Percentiles rank a stretch among this genome's conserved stretches.
Evolutionary conservation across 2,797 vertebrate genomes (phyloP).

Genomic region (Sebastiscus albofasciatus): DNA sequence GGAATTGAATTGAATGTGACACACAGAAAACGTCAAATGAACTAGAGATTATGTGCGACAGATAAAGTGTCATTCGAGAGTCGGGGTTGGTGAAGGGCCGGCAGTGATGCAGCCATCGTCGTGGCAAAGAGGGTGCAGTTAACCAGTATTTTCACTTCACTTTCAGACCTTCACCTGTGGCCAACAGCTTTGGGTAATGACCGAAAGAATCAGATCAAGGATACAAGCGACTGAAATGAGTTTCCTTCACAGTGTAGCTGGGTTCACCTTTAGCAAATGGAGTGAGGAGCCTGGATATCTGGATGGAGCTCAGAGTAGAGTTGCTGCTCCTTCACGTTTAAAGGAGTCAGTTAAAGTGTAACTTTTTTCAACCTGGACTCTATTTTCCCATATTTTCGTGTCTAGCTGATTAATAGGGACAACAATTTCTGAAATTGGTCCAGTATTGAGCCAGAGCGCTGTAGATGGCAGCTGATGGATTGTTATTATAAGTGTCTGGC

Average conservation of each 20-base stretch:
- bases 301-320: neutral
- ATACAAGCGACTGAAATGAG: neutral
- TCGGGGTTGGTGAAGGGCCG: neutral
- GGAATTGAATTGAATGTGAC: neutral
- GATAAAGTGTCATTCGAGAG: neutral
- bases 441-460: too few relatives aligned
- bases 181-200: neutral
- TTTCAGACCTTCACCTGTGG: constrained; percentile 4
- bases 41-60: neutral
- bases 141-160: constrained; percentile 3
- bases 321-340: constrained; percentile 11
- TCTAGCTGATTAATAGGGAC: neutral
- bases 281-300: neutral
- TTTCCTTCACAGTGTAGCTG: neutral
- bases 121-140: constrained; percentile 23
- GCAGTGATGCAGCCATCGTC: neutral
- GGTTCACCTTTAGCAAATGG: neutral
- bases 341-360: neutral
- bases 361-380: too few relatives aligned
- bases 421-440: neutral
- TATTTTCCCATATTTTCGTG: neutral
- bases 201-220: neutral
- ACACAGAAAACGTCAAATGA: neutral
- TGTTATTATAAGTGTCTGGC: neutral
- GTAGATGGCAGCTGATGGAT: neutral